phyloP scores from a whole-genome alignment of 1,140 invertebrate genomes.

The Anastrepha ludens region DNA sequence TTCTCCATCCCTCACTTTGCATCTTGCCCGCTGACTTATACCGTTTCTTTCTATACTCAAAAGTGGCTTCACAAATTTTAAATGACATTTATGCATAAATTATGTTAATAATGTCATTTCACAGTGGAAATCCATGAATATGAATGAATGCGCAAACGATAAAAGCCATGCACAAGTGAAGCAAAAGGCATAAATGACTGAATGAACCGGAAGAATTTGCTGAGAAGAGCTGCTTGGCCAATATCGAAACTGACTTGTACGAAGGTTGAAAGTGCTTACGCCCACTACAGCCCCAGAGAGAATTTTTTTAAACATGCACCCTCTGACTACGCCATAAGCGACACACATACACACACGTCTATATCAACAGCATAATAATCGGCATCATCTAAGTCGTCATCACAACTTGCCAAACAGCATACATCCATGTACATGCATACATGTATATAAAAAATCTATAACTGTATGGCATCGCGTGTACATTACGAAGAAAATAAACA shows the following conservation, averaged over 20 bases:
- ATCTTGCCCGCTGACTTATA: no score
- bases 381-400: constrained; percentile 5
- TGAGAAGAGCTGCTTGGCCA: background rate
- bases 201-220: constrained; percentile 27
- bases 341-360: background rate
- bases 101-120: constrained; percentile 73
- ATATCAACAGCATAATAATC: background rate
- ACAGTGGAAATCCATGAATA: constrained; percentile 69
- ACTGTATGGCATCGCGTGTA: background rate
- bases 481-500: background rate
- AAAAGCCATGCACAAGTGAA: background rate
- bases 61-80: constrained; percentile 41
- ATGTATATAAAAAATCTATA: background rate
- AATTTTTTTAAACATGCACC: background rate
- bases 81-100: constrained; percentile 72
- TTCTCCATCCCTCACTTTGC: no score
- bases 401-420: background rate
- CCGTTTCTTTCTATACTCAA: background rate
- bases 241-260: constrained; percentile 34
- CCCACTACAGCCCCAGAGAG: background rate
- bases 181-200: constrained; percentile 34
- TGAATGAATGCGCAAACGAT: constrained; percentile 57
- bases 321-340: background rate
- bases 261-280: background rate
- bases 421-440: background rate